phyloP scores from a whole-genome alignment of 2,888 invertebrate species.

The Julus scanicus region DNA sequence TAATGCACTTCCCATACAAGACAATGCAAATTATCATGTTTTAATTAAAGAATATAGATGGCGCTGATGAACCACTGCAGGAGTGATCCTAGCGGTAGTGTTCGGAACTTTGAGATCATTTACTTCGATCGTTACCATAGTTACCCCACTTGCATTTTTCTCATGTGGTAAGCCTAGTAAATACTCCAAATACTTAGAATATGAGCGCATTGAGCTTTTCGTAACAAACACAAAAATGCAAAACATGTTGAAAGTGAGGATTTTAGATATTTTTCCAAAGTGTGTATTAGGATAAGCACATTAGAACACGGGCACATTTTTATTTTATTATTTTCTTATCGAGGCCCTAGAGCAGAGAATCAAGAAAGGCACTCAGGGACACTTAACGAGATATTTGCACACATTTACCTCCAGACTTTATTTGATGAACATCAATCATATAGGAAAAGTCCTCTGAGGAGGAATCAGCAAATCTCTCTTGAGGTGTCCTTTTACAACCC shows the following conservation, averaged over 20 bases:
- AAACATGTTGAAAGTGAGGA: not conserved
- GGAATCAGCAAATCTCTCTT: conserved; percentile 6
- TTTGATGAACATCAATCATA: conserved; percentile 33
- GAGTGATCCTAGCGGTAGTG: too few relatives aligned
- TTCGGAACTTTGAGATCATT: too few relatives aligned
- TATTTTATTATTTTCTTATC: not conserved
- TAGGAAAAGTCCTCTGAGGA: not conserved
- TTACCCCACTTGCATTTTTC: too few relatives aligned
- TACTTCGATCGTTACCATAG: too few relatives aligned
- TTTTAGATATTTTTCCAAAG: not conserved
- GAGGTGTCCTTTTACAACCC: conserved; percentile 23
- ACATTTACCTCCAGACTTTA: conserved; percentile 25
- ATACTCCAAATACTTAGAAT: too few relatives aligned
- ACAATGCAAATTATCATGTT: too few relatives aligned
- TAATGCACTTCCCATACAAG: too few relatives aligned
- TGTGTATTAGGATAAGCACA: not conserved
- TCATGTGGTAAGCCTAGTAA: too few relatives aligned
- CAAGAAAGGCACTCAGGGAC: conserved; percentile 33
- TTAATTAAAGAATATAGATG: too few relatives aligned
- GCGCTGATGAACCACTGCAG: too few relatives aligned
- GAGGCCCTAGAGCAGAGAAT: conserved; percentile 6
- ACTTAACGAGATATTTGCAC: conserved; percentile 33
- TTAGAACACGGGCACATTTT: not conserved
- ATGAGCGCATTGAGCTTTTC: too few relatives aligned
- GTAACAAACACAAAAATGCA: not conserved